Evolutionary conservation across 1,140 invertebrate species (phyloP), one percentile per base, ranked within the genome.

Genomic region (Apis laboriosa): DNA sequence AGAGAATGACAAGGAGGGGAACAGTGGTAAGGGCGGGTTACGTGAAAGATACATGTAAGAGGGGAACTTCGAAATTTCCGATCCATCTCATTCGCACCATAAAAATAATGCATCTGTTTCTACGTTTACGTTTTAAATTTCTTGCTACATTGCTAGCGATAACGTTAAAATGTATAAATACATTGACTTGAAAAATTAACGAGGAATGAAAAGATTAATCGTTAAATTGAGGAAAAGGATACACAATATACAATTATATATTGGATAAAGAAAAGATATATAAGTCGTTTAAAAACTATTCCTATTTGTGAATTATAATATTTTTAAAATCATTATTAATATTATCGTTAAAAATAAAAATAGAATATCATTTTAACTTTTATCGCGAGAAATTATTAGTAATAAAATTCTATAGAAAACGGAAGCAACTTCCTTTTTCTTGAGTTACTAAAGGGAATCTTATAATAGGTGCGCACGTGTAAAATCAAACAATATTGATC

Each of bases 401-500:
- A 60, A 60, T 21, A 17, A 71, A 71, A 21, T 11, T 13, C 34
- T 24, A 15, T 17, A 28, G 43, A 19, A 8, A 70, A 49, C n/a
- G 49, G 15, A 64, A 55, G 19, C 28, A 5, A 64, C 3, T 51
- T 4, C 43, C 24, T 15, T 34, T 21, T 3, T 2, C 8, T 17
- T 9, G 21, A 19, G 0, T 24, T 13, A 34, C 8, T 15, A n/a
- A n/a, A 34, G 21, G 58, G 19, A 34, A 49, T 9, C 53, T 12
- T 5, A 24, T 60, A 43, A 77, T 68, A 53, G 79, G 49, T 73
- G 74, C 28, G 56, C 28, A 24, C 9, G 78, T 68, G 80, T 66
- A 51, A 60, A 82, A 68, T 15, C 8, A 77, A 60, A 67, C 71
- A 56, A 58, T 87, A 86, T 87, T 63, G 81, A 87, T 87, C 76